A percentile compares a stretch with the other conserved stretches of the same genome.
These are phyloP conservation scores for Calcarius lapponicus DNA, from an alignment of 2,797 vertebrate species.

Conservation along the genomic window DNA sequence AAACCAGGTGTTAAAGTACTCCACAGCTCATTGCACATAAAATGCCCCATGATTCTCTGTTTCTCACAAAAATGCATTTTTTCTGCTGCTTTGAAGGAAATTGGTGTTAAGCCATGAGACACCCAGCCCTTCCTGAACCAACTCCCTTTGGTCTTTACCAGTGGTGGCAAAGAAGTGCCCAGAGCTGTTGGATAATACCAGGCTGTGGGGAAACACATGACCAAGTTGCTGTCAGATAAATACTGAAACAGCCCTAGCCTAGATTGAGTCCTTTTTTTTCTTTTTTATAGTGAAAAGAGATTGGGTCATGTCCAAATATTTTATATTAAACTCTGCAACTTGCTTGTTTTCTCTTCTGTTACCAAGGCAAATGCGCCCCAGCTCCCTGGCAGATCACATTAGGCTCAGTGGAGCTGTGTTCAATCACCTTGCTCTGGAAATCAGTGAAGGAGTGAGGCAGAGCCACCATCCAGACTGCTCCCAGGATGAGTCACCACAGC, in stretches of 20 bases:
- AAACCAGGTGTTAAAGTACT: neutral
- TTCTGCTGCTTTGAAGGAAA: neutral
- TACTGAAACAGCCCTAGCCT: neutral
- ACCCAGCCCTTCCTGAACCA: neutral
- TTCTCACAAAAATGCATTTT: neutral
- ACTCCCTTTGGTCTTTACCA: neutral
- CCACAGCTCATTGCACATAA: neutral
- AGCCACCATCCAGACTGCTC: neutral
- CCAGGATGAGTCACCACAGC: neutral
- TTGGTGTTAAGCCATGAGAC: neutral
- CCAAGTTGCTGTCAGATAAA: neutral
- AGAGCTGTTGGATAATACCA: neutral
- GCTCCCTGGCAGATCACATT: neutral
- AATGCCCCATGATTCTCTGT: neutral
- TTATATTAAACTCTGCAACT: neutral
- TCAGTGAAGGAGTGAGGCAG: neutral
- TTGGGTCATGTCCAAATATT: neutral
- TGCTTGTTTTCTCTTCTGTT: neutral
- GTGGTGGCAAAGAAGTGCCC: fast-evolving
- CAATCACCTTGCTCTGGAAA: neutral
- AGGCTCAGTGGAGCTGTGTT: neutral
- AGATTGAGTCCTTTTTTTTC: neutral
- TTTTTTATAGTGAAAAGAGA: neutral
- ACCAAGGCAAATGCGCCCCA: neutral
- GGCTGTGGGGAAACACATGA: neutral